Percentiles rank a stretch among this genome's conserved stretches.
These are phyloP conservation scores for Gasterosteus aculeatus DNA, from an alignment of 2,113 vertebrate genomes.

Conservation along the genomic window DNA sequence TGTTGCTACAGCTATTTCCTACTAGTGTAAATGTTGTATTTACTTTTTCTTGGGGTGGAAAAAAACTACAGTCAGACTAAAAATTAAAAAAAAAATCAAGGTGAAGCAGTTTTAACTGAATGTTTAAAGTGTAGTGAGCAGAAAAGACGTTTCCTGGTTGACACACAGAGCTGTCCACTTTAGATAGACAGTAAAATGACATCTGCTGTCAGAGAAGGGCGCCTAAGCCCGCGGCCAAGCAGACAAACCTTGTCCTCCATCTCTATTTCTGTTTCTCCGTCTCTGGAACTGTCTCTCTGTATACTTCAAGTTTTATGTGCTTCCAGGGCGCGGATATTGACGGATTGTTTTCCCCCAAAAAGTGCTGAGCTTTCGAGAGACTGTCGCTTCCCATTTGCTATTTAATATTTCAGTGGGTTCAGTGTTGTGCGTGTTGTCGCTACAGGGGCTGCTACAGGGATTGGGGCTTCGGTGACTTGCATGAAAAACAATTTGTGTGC, in stretches of 20 bases:
- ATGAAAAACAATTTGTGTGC: conserved; percentile 41
- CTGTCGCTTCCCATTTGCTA: conserved; percentile 78
- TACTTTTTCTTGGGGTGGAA: not conserved
- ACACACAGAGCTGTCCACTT: conserved; percentile 50
- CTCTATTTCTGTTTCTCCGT: conserved; percentile 29
- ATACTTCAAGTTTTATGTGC: conserved; percentile 28
- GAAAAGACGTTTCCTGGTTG: not conserved
- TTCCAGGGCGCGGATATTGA: conserved; percentile 53
- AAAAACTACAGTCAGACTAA: not conserved
- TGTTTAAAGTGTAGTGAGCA: not conserved
- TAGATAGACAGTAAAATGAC: conserved; percentile 37
- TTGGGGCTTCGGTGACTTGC: conserved; percentile 42
- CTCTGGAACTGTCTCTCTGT: conserved; percentile 33
- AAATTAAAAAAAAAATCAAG: not conserved
- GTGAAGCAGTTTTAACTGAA: not conserved
- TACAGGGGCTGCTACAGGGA: conserved; percentile 44
- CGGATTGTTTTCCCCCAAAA: conserved; percentile 68
- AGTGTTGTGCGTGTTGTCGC: conserved; percentile 52
- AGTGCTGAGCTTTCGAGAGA: conserved; percentile 69
- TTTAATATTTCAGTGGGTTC: conserved; percentile 78
- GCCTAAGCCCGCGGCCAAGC: conserved; percentile 31
- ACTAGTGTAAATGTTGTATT: conserved; percentile 1
- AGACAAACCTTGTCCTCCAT: conserved; percentile 39
- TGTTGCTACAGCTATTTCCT: not conserved
- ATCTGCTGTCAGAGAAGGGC: conserved; percentile 43